Percentiles rank a stretch among this genome's conserved stretches.
Evolutionary conservation across 2,888 invertebrate species (phyloP).

Genomic region (Cerceris rybyensis): DNA sequence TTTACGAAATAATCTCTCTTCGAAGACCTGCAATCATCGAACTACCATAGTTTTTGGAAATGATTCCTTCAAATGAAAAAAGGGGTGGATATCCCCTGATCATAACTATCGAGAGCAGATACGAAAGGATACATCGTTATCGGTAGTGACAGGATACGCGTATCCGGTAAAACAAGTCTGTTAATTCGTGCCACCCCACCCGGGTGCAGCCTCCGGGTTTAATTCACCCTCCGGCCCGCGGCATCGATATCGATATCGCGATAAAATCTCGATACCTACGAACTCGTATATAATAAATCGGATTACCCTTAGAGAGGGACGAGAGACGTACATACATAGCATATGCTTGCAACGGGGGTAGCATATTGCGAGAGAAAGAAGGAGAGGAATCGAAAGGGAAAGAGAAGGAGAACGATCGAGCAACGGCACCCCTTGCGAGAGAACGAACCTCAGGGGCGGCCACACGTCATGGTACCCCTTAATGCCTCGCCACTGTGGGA

Average conservation of each 20-base stretch:
- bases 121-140: conserved; percentile 48
- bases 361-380: conserved; percentile 70
- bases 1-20: no score
- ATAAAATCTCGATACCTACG: conserved; percentile 78
- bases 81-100: conserved; percentile 11
- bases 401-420: conserved; percentile 22
- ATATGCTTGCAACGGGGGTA: conserved; percentile 73
- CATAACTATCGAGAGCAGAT: conserved; percentile 17
- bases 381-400: conserved; percentile 36
- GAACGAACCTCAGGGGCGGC: conserved; percentile 66
- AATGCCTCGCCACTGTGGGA: conserved; percentile 74
- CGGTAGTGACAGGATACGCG: conserved; percentile 42
- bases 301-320: conserved; percentile 76
- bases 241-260: conserved; percentile 76
- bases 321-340: conserved; percentile 66
- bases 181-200: conserved; percentile 75
- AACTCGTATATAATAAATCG: conserved; percentile 79
- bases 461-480: conserved; percentile 67
- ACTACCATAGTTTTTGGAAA: no score
- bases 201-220: conserved; percentile 46
- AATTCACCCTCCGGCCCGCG: conserved; percentile 63
- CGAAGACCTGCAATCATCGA: no score
- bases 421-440: conserved; percentile 61
- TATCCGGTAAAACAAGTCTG: conserved; percentile 75
- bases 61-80: neutral